Conservation (phyloP, 2,797 vertebrate species). For the Alouatta caraya region DNA sequence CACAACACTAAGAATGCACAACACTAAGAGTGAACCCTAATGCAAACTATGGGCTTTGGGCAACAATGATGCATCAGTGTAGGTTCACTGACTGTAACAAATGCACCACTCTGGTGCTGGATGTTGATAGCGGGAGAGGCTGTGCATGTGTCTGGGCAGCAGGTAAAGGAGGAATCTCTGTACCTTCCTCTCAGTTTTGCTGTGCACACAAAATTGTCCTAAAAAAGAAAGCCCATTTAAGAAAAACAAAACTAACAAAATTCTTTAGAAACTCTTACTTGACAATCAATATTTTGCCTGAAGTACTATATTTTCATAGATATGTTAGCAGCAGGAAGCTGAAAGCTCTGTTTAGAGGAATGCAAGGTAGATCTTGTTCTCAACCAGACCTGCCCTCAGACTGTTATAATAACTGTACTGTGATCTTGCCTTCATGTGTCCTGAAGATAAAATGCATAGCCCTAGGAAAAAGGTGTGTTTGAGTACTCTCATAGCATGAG, state of each 20-base stretch:
- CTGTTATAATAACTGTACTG: neutral
- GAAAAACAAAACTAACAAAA: neutral
- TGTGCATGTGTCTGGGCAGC: neutral
- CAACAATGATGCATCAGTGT: neutral
- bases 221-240: neutral
- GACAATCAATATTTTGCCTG: neutral
- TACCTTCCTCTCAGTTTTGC: neutral
- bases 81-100: neutral
- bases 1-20: neutral
- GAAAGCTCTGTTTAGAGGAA: neutral
- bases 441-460: neutral
- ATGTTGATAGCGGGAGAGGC: no score
- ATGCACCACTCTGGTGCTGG: rapidly evolving
- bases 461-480: neutral
- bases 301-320: neutral
- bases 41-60: neutral
- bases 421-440: neutral
- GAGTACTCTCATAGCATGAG: neutral
- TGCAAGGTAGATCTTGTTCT: neutral
- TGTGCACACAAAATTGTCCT: neutral
- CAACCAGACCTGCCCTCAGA: neutral
- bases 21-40: neutral
- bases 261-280: neutral
- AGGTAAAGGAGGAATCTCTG: neutral
- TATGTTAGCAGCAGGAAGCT: neutral